Percentiles rank a stretch among this genome's conserved stretches.
These are phyloP conservation scores for Mythimna impura DNA, from an alignment of 2,888 invertebrate species.

Conservation along the genomic window DNA sequence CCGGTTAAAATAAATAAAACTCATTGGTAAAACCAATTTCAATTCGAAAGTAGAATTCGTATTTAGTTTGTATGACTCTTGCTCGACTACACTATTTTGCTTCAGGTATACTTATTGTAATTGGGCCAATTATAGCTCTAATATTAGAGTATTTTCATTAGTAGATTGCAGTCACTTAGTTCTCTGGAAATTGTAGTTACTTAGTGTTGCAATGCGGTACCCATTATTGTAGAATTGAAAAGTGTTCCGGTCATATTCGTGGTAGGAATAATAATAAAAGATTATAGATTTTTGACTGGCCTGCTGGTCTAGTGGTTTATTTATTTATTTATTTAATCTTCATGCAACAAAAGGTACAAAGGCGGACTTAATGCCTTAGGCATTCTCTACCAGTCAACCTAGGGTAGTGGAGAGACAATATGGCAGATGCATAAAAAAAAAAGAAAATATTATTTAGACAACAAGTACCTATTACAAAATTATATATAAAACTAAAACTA, in stretches of 20 bases:
- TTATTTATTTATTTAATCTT: no score
- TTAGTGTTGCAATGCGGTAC: conserved; percentile 46
- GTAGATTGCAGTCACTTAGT: conserved; percentile 20
- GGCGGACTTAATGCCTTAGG: no score
- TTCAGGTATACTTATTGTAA: conserved; percentile 9
- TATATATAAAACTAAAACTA: no score
- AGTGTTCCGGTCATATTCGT: not conserved
- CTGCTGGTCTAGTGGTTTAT: no score
- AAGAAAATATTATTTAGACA: no score
- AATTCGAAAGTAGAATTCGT: conserved; percentile 17
- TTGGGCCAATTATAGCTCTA: conserved; percentile 16
- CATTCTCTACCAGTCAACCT: no score
- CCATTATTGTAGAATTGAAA: not conserved
- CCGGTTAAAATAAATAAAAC: conserved; percentile 12
- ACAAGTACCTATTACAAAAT: no score
- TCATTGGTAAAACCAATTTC: conserved; percentile 9
- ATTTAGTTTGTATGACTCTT: conserved; percentile 22
- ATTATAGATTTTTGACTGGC: not conserved
- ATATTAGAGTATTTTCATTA: conserved; percentile 20
- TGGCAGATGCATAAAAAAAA: no score
- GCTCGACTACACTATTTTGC: conserved; percentile 4
- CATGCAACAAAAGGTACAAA: no score
- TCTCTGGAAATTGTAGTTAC: conserved; percentile 26
- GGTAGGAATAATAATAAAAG: not conserved
- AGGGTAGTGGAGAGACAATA: no score